phyloP scores from a whole-genome alignment of 2,113 vertebrate genomes.

The Nycticebus coucang region DNA sequence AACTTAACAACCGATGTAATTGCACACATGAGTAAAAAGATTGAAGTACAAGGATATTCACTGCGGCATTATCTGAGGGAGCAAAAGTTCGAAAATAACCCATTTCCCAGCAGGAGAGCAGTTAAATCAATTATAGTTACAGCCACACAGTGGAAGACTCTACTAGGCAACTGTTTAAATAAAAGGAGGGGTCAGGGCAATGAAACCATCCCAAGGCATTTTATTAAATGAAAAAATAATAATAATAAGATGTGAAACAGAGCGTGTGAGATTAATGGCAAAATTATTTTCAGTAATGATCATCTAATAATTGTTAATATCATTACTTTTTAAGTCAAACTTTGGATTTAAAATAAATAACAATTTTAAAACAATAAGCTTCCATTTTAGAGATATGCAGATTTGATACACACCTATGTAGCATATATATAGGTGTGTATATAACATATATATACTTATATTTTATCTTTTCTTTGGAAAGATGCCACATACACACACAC shows the following conservation, averaged over 20 bases:
- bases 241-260: background rate
- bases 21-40: background rate
- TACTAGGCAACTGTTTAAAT: background rate
- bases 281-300: background rate
- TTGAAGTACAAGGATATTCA: background rate
- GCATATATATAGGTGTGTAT: no score
- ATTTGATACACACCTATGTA: no score
- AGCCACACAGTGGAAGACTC: no score
- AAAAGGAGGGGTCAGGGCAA: background rate
- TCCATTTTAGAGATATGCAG: background rate
- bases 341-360: background rate
- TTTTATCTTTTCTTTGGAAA: background rate
- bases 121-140: no score
- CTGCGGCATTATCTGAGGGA: background rate
- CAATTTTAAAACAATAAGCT: background rate
- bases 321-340: background rate
- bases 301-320: background rate
- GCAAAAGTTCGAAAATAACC: background rate
- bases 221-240: background rate
- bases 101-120: background rate
- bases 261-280: background rate
- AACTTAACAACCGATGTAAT: background rate
- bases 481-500: background rate
- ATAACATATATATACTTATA: background rate
- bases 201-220: background rate